Evolutionary conservation across 2,113 vertebrate species (phyloP), one percentile per base, ranked within the genome.

Genomic region (Chascanopsetta lugubris): DNA sequence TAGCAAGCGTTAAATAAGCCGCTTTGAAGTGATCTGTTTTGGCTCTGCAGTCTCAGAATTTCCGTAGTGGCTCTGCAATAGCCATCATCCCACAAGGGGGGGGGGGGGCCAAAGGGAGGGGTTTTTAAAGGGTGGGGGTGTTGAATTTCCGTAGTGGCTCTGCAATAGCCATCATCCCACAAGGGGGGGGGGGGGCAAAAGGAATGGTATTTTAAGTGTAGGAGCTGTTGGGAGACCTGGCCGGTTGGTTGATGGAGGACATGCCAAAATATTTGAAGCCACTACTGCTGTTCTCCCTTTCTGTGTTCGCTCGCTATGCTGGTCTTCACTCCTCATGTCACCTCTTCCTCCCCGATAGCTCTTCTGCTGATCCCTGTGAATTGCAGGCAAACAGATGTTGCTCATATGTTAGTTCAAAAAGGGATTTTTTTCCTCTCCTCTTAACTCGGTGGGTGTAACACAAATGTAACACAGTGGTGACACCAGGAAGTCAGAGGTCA

Each of bases 21-120:
- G 88, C 92, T 94, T 94, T 94, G 93, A 94, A 94, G 93, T 93
- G 89, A 93, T 93, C 91, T 93, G 91, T 93, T 93, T 91, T 92
- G 88, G 91, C 90, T 93, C 90, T 76, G 90, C 89, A 89, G 91
- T 88, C 91, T 91, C 90, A 61, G 89, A 90, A 90, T 93, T 94
- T 93, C 92, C 89, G 87, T 91, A 85, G 90, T 91, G 86, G 82
- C 86, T 88, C 79, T 90, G 87, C 86, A 86, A 70, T 85, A 71
- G 76, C 83, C 82, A 83, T 81, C 64, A 77, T 47, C 69, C 55
- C 72, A 50, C 65, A 67, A 62, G 60, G 61, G 57, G 55, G 30
- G 61, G 65, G 6, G 6, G 60, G 15, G 21, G 45, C 13, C 36
- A 42, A 56, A 61, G 48, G 36, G 68, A n/a, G n/a, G n/a, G n/a